Evolutionary conservation across 2,113 vertebrate species (phyloP).

Genomic region (Psilopogon haemacephalus): DNA sequence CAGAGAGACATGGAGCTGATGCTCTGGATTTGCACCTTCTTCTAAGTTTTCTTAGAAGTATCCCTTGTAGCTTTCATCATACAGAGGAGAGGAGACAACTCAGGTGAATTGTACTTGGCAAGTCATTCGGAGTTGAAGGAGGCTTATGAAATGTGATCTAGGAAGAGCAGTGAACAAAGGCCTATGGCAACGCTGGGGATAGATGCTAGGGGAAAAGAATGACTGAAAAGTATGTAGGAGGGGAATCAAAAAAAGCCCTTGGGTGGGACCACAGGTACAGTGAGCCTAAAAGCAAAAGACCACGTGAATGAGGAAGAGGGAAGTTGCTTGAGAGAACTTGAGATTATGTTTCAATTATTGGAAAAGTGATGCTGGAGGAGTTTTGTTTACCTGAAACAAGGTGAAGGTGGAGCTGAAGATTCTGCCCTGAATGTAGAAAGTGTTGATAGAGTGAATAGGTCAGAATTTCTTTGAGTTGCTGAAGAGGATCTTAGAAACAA

Average conservation of each 20-base stretch:
- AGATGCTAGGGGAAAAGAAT: neutral
- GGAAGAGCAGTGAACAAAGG: neutral
- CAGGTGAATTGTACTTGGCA: neutral
- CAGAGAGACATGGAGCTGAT: neutral
- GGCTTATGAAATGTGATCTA: neutral
- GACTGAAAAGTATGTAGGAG: neutral
- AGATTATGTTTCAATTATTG: neutral
- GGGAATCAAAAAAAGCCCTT: neutral
- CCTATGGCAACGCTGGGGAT: neutral
- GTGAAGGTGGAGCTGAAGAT: neutral
- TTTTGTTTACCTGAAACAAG: neutral
- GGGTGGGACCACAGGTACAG: neutral
- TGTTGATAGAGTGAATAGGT: neutral
- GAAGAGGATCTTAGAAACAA: neutral
- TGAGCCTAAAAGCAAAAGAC: neutral
- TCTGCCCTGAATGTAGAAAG: neutral
- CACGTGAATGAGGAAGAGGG: neutral
- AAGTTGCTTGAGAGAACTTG: neutral
- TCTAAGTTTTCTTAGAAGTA: neutral
- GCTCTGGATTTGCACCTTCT: neutral
- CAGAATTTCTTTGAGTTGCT: neutral
- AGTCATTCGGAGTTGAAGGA: neutral
- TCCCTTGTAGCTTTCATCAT: neutral
- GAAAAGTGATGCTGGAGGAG: neutral
- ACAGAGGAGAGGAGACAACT: neutral